Conservation (phyloP, 1,140 invertebrate genomes). For the Leguminivora glycinivorella region DNA sequence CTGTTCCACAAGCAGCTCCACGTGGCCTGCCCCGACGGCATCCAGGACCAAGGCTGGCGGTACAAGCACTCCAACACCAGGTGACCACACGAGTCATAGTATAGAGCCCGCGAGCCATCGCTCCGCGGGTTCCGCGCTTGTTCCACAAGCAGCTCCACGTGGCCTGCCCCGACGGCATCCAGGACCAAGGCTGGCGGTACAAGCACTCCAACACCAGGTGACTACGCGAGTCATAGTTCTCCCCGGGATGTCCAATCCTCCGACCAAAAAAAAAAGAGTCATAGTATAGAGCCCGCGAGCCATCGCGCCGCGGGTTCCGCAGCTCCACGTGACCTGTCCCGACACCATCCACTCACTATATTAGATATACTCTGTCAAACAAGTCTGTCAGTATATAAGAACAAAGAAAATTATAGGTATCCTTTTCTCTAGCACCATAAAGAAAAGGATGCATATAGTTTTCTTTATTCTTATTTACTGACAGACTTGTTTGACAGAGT, state of each 20-base stretch:
- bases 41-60: slow-evolving; percentile 62
- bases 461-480: no score
- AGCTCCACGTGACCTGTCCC: no score
- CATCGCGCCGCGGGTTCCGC: no score
- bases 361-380: no score
- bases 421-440: no score
- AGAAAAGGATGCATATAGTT: no score
- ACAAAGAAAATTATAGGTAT: no score
- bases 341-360: no score
- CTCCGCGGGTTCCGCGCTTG: slow-evolving; percentile 62
- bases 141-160: slow-evolving; percentile 51
- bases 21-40: slow-evolving; percentile 49
- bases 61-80: slow-evolving; percentile 61
- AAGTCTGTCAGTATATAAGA: no score
- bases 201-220: slow-evolving; percentile 53
- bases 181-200: slow-evolving; percentile 66
- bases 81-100: slow-evolving; percentile 9
- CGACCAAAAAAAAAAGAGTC: no score
- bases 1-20: slow-evolving; percentile 55
- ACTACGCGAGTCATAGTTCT: slow-evolving; percentile 27
- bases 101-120: slow-evolving; percentile 31
- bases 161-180: slow-evolving; percentile 52
- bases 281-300: background rate
- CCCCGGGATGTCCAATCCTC: slow-evolving; percentile 49
- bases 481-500: no score